Base-by-base conservation (phyloP, 2,797 vertebrate genomes). In the Salmo trutta region DNA sequence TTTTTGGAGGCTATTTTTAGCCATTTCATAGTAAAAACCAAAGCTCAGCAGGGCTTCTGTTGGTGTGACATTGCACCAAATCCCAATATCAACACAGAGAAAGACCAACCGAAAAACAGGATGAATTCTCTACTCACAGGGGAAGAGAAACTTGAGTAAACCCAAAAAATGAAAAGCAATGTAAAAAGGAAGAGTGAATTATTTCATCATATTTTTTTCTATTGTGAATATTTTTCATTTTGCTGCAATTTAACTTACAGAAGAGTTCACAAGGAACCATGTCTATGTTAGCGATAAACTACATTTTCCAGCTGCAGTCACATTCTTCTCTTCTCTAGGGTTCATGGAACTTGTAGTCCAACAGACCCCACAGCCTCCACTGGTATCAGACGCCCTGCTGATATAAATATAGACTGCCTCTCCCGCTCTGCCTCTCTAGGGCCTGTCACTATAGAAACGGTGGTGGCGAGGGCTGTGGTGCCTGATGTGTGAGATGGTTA, bases 1-100 rank as follows among this genome's bases (percentile, higher is more conserved):
- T 70, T 80, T 80, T 79, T 79, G 27, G 12, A 71, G 67, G 21
- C 73, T 87, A 88, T 88, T 83, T 86, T 86, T 85, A 87, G 75
- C 47, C 1, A 56, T 74, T 86, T 79, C 59, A 81, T 8, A 52
- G 69, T 74, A 59, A 82, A 80, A 41, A 62, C 71, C 77, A 77
- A 56, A 75, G 74, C 79, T 83, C 83, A 85, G 82, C 82, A 84
- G 62, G 66, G 56, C 53, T 73, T 36, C 33, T 33, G 71, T 52
- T 52, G 67, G 72, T 64, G 56, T 84, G 79, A 82, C 84, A 87
- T 78, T 84, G 84, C 82, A 80, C 71, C 74, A 83, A 56, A n/a
- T 54, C n/a, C 29, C 65, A 78, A 47, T n/a, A 65, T 76, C 77
- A 62, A 76, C 53, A 69, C 64, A 70, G 68, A 21, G 4, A 70